Evolutionary conservation across 2,113 vertebrate genomes (phyloP).

Genomic region (Xenotilapia leptura): DNA sequence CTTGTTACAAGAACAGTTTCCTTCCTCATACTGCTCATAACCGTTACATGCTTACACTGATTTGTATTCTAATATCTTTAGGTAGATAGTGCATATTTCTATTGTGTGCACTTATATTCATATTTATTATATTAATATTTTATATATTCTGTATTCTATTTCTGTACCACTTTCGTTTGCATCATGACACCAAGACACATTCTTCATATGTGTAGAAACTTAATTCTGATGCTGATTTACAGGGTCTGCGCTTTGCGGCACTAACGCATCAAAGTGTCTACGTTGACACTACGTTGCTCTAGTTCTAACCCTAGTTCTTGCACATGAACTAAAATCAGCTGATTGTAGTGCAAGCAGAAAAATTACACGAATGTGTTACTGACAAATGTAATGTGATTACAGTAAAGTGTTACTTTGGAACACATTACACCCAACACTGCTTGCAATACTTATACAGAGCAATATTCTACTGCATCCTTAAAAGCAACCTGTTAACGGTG

Average conservation of each 20-base stretch:
- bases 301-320: not conserved
- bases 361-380: not conserved
- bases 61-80: not conserved
- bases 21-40: rapidly evolving
- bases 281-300: not conserved
- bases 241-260: rapidly evolving
- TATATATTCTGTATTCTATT: not conserved
- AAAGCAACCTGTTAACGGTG: not conserved
- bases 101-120: not conserved
- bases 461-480: not conserved
- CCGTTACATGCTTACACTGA: not conserved
- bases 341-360: not conserved
- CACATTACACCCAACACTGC: not conserved
- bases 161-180: rapidly evolving
- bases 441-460: not conserved
- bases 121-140: not conserved
- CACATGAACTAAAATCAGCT: not conserved
- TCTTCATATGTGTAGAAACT: not conserved
- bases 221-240: not conserved
- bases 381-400: not conserved
- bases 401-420: not conserved
- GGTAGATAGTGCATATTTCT: not conserved
- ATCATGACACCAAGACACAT: not conserved
- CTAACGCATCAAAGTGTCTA: not conserved
- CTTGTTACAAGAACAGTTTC: not conserved